These are phyloP conservation scores for Nymphalis polychloros DNA, from an alignment of 2,888 invertebrate species.

Conservation along the genomic window DNA sequence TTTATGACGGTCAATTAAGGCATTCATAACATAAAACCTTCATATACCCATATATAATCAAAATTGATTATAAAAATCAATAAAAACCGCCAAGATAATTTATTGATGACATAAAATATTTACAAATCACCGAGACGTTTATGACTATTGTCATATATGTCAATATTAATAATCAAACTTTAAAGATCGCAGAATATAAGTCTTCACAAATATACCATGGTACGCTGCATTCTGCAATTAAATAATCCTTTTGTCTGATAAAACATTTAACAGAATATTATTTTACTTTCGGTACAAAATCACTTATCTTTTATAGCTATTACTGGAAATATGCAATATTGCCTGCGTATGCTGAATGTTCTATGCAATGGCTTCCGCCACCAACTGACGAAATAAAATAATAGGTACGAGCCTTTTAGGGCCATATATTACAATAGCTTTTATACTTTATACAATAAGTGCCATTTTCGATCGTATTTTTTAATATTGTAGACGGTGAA, in stretches of 20 bases:
- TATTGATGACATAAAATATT: not conserved
- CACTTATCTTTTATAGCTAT: conserved; percentile 38
- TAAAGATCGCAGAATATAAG: not conserved
- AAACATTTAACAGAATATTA: conserved; percentile 2
- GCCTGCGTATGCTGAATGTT: conserved; percentile 39
- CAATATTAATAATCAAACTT: not conserved
- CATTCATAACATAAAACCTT: too few relatives aligned
- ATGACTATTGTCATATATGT: conserved; percentile 2
- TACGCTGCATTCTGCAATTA: not conserved
- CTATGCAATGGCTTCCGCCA: conserved; percentile 48
- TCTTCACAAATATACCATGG: not conserved
- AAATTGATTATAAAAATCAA: not conserved
- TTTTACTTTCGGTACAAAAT: conserved; percentile 19
- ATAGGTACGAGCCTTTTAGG: conserved; percentile 37
- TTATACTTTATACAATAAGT: conserved; percentile 15
- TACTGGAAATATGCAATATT: conserved; percentile 45
- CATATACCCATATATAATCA: too few relatives aligned
- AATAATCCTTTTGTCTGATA: conserved; percentile 1
- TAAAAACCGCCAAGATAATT: not conserved
- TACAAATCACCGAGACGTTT: not conserved
- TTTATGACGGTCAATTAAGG: too few relatives aligned
- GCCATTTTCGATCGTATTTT: conserved; percentile 20
- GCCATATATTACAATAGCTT: conserved; percentile 20
- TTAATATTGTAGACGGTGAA: conserved; percentile 15
- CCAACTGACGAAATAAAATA: conserved; percentile 50